Evolutionary conservation across 2,888 invertebrate genomes (phyloP).

Genomic region (Caenorhabditis macrosperma): DNA sequence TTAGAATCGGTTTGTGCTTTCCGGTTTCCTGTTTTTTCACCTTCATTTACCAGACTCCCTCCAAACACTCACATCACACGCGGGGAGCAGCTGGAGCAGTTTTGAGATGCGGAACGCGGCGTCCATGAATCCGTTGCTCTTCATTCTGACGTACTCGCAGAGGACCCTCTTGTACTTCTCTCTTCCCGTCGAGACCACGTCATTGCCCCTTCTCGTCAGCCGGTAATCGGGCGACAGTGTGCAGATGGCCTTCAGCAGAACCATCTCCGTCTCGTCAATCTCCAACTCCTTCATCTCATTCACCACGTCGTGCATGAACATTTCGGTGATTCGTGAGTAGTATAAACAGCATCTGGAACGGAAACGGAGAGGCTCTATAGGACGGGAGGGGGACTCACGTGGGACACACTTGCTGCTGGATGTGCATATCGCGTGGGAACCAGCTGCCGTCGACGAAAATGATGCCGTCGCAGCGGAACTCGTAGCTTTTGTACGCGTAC

Average conservation of each 20-base stretch:
- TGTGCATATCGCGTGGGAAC: constrained; percentile 38
- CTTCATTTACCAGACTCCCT: not conserved
- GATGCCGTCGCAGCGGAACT: constrained; percentile 44
- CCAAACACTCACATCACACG: constrained; percentile 25
- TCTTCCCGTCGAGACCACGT: constrained; percentile 13
- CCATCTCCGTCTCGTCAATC: constrained; percentile 55
- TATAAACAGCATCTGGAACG: constrained; percentile 51
- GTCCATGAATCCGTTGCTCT: constrained; percentile 6
- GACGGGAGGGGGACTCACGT: not conserved
- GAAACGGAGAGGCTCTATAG: not conserved
- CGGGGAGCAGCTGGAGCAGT: constrained; percentile 45
- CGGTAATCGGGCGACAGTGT: constrained; percentile 31
- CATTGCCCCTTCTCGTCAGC: constrained; percentile 10
- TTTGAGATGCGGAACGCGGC: constrained; percentile 12
- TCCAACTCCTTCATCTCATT: constrained; percentile 37
- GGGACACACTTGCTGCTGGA: constrained; percentile 42
- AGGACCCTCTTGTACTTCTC: constrained; percentile 35
- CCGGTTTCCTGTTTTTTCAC: too few species aligned
- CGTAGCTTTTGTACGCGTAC: constrained; percentile 55
- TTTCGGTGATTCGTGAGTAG: constrained; percentile 47
- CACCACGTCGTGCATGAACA: constrained; percentile 58
- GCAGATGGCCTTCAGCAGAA: constrained; percentile 47
- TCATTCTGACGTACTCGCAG: constrained; percentile 45
- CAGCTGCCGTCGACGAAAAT: constrained; percentile 59
- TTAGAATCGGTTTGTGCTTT: too few species aligned